A percentile compares a stretch with the other conserved stretches of the same genome.
These are phyloP conservation scores for Polypedilum pembai DNA, from an alignment of 1,140 invertebrate genomes.

Conservation along the genomic window DNA sequence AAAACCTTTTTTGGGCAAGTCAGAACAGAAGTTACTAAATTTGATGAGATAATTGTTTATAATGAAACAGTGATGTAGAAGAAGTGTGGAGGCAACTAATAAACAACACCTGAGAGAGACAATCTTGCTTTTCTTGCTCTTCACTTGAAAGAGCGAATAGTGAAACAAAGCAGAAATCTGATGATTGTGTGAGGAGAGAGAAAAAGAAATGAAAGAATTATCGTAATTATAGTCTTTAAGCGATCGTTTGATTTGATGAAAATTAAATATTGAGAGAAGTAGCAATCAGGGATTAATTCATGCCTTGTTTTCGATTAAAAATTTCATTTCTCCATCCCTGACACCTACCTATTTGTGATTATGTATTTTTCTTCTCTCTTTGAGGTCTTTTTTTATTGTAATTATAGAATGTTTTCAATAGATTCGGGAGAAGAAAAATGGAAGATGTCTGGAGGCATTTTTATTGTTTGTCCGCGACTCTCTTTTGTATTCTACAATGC, in stretches of 20 bases:
- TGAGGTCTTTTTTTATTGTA: conserved; percentile 7
- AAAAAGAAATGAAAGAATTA: not conserved
- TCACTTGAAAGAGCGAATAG: not conserved
- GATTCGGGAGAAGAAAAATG: not conserved
- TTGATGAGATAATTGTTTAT: conserved; percentile 28
- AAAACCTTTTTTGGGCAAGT: not conserved
- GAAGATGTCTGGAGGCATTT: conserved; percentile 8
- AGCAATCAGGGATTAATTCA: not conserved
- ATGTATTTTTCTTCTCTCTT: not conserved
- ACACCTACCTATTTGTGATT: not conserved
- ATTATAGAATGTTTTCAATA: not conserved
- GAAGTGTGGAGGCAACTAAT: not conserved
- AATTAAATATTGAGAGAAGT: not conserved
- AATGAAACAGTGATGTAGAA: not conserved
- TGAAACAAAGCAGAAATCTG: not conserved
- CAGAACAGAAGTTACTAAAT: not conserved
- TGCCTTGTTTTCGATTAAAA: not conserved
- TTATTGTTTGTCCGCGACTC: not conserved
- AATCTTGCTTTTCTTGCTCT: not conserved
- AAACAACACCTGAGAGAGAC: not conserved
- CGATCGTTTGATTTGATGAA: not conserved
- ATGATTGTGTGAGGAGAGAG: not conserved
- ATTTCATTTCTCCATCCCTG: not conserved
- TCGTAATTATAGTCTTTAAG: conserved; percentile 1
- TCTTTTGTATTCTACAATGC: conserved; percentile 16